Base-by-base conservation (phyloP, 1,140 invertebrate genomes). In the Drosophila albomicans region DNA sequence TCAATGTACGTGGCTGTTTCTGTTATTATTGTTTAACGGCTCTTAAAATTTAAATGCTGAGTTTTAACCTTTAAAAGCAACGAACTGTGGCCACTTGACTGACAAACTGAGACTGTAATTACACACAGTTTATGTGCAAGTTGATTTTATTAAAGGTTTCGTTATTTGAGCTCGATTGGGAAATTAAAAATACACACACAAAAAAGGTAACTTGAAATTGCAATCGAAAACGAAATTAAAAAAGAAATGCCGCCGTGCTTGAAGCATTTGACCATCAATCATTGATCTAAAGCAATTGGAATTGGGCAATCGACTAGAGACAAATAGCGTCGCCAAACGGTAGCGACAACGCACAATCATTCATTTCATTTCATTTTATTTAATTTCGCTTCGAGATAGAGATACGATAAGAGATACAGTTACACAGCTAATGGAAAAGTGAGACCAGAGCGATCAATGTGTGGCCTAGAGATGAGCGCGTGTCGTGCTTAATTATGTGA, bases 1-100 rank as follows among this genome's bases (percentile, higher is more conserved):
- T 65, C 58, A 64, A 81, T 81, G 73, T 80, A 59, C 43, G 45
- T 61, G 54, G 25, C 28, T 41, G 43, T 57, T 71, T 54, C 52
- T 69, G 69, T 63, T 64, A 41, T 58, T 49, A 52, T 73, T 65
- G 13, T 70, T 64, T 75, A 70, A 75, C 66, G 81, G 75, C 79
- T 82, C 46, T 86, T 81, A 82, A 79, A 25, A 77, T 77, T 79
- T 82, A 82, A 88, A 87, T 87, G 80, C 65, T 88, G 58, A 68
- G 84, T 66, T 59, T 87, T 88, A 87, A 87, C 84, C 84, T 87
- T 87, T 88, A 88, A 82, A 88, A 74, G 78, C 75, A 49, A 68
- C 81, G 43, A 84, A 67, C 74, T 80, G 64, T 66, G 63, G 5
- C 38, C 35, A 49, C 43, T 35, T 41, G 51, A 20, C 32, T 41